Evolutionary conservation across 2,888 invertebrate species (phyloP).

Genomic region (Bimastos eiseni): DNA sequence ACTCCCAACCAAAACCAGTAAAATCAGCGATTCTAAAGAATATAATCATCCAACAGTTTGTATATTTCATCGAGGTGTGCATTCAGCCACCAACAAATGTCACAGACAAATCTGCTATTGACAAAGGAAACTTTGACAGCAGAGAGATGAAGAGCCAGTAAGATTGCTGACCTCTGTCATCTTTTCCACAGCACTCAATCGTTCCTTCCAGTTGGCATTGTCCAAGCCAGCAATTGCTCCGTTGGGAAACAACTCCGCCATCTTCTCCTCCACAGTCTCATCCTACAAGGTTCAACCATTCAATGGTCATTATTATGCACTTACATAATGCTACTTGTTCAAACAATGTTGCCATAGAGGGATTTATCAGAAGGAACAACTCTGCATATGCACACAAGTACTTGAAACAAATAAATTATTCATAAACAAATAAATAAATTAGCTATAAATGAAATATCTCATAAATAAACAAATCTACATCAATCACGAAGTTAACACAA

Average conservation of each 20-base stretch:
- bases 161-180: constrained; percentile 65
- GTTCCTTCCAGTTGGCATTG: constrained; percentile 83
- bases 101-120: neutral
- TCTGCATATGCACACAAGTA: neutral
- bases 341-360: neutral
- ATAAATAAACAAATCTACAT: neutral
- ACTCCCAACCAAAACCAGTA: no score
- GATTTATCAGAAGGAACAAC: neutral
- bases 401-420: neutral
- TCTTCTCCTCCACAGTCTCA: constrained; percentile 79
- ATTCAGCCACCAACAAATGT: neutral
- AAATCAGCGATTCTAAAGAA: no score
- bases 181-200: constrained; percentile 76
- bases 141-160: neutral
- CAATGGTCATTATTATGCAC: neutral
- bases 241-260: constrained; percentile 67
- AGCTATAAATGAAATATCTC: no score
- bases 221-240: constrained; percentile 72
- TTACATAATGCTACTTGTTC: neutral
- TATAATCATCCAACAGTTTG: no score
- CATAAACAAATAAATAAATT: no score
- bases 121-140: neutral
- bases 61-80: neutral
- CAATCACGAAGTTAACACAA: neutral
- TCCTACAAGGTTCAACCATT: constrained; percentile 61